Percentiles rank a stretch among this genome's conserved stretches.
Conservation (phyloP, 1,140 invertebrate genomes). For the Drosophila lacteicornis region DNA sequence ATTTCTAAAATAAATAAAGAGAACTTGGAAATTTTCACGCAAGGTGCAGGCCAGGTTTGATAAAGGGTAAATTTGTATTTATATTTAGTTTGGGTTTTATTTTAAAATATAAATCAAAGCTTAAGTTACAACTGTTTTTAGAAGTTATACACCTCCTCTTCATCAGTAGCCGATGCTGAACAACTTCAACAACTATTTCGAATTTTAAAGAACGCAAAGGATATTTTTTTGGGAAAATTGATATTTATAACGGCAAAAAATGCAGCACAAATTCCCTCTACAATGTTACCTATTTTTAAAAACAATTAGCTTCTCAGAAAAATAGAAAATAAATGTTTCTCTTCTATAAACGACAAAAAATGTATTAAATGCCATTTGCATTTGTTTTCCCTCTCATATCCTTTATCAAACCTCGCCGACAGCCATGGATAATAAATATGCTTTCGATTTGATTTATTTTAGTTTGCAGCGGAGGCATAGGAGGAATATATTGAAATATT, state of each 20-base stretch:
- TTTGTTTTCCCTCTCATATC: conserved; percentile 15
- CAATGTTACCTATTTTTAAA: neutral
- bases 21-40: conserved; percentile 6
- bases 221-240: too few relatives aligned
- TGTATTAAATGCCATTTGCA: conserved; percentile 15
- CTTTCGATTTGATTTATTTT: conserved; percentile 44
- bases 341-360: neutral
- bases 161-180: neutral
- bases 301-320: neutral
- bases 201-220: too few relatives aligned
- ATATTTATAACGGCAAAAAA: too few relatives aligned
- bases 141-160: too few relatives aligned
- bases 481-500: conserved; percentile 47
- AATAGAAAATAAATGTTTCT: neutral
- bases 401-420: conserved; percentile 49
- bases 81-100: neutral
- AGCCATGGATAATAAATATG: conserved; percentile 54
- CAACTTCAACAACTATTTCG: too few relatives aligned
- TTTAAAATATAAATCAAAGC: too few relatives aligned
- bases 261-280: too few relatives aligned
- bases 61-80: neutral
- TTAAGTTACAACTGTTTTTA: neutral
- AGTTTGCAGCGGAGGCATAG: conserved; percentile 51
- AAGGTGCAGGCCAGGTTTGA: conserved; percentile 30
- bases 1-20: conserved; percentile 24